Evolutionary conservation across 2,113 vertebrate species (phyloP).

Genomic region (Chiloscyllium plagiosum): DNA sequence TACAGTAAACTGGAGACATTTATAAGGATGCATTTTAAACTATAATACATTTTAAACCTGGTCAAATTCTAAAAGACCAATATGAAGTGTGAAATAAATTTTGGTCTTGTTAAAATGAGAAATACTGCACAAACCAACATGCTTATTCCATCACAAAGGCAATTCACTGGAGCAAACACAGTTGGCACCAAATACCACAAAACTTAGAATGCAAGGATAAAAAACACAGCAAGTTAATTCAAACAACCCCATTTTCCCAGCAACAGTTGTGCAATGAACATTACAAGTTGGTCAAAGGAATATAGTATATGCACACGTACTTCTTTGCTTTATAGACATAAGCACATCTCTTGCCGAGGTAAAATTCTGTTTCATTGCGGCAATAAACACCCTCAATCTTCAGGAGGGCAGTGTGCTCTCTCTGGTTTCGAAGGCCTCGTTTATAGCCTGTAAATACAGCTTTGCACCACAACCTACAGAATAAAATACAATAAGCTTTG

Average conservation of each 20-base stretch:
- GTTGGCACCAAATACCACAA: not conserved
- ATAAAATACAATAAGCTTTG: not conserved
- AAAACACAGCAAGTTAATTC: not conserved
- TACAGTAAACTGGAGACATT: not conserved
- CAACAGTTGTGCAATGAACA: not conserved
- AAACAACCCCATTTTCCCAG: not conserved
- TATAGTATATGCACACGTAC: slow-evolving; percentile 56
- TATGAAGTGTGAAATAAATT: not conserved
- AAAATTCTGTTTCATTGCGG: slow-evolving; percentile 84
- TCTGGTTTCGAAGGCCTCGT: slow-evolving; percentile 90
- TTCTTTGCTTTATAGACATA: slow-evolving; percentile 99
- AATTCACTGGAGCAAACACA: not conserved
- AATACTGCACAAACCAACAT: not conserved
- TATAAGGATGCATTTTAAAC: too few species aligned
- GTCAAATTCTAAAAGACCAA: not conserved
- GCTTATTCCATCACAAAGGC: not conserved
- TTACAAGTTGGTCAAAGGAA: not conserved
- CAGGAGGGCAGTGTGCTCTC: slow-evolving; percentile 89
- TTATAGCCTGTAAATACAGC: slow-evolving; percentile 96
- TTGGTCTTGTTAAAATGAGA: not conserved
- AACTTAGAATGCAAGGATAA: not conserved
- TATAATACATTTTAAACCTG: not conserved
- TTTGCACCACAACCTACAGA: slow-evolving; percentile 85
- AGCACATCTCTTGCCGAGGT: slow-evolving; percentile 90
- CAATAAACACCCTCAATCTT: slow-evolving; percentile 94